Evolutionary conservation across 1,140 invertebrate genomes (phyloP).

Genomic region (Drosophila sulfurigaster): DNA sequence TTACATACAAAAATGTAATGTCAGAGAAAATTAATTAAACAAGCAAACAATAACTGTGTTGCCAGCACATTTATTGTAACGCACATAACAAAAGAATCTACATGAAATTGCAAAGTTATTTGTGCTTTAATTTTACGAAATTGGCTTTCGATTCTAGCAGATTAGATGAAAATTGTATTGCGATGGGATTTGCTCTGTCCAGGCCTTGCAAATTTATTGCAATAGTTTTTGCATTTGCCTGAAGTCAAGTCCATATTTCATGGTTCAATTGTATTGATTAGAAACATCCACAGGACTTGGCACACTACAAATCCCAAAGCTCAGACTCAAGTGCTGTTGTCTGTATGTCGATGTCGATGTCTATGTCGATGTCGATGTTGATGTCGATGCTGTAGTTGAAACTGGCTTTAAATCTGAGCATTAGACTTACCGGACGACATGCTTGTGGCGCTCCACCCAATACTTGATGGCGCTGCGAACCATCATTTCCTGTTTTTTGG

Average conservation of each 20-base stretch:
- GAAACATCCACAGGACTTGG: background rate
- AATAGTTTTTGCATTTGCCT: background rate
- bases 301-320: background rate
- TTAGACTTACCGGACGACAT: slow-evolving; percentile 90
- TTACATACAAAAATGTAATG: too few relatives aligned
- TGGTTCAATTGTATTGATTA: background rate
- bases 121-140: too few relatives aligned
- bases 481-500: slow-evolving; percentile 92
- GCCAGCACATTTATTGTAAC: too few relatives aligned
- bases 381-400: background rate
- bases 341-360: background rate
- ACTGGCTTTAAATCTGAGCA: background rate
- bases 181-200: too few relatives aligned
- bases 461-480: slow-evolving; percentile 94
- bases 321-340: background rate
- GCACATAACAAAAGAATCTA: too few relatives aligned
- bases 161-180: too few relatives aligned
- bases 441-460: slow-evolving; percentile 94
- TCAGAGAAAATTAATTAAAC: too few relatives aligned
- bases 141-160: too few relatives aligned
- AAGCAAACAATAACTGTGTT: too few relatives aligned
- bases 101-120: too few relatives aligned
- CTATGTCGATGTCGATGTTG: too few relatives aligned
- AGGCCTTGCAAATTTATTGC: background rate
- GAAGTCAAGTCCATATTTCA: background rate